These are phyloP conservation scores for Capreolus pygargus DNA, from an alignment of 2,113 vertebrate species.

Conservation along the genomic window DNA sequence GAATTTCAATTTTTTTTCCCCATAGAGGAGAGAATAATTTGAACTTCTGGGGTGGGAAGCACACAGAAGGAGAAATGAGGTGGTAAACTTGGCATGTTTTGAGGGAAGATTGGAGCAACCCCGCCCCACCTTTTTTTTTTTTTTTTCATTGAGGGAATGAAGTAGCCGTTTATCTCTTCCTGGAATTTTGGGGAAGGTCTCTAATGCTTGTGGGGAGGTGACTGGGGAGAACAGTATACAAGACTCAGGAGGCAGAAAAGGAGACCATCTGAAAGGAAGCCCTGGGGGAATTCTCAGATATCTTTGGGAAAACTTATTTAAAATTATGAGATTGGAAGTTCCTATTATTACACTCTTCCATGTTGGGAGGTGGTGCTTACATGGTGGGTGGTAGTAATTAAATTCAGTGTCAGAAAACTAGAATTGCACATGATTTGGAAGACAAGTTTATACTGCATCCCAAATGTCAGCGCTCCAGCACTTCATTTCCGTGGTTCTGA, in stretches of 20 bases:
- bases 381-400: neutral
- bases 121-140: rapidly evolving
- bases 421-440: neutral
- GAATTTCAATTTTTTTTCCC: neutral
- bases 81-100: rapidly evolving
- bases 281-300: neutral
- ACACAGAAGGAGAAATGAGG: neutral
- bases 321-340: neutral
- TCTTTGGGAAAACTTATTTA: neutral
- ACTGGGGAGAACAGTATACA: rapidly evolving
- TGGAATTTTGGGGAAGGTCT: too few species aligned
- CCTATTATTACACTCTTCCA: neutral
- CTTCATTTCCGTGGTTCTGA: neutral
- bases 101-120: neutral
- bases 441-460: neutral
- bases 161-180: neutral
- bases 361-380: neutral
- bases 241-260: neutral
- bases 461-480: neutral
- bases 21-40: neutral
- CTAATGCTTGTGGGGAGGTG: neutral
- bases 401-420: neutral
- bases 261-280: neutral
- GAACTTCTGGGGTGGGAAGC: neutral
- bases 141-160: neutral